These are phyloP conservation scores for Pangasius larnaudii DNA, from an alignment of 2,797 vertebrate genomes.

Conservation along the genomic window DNA sequence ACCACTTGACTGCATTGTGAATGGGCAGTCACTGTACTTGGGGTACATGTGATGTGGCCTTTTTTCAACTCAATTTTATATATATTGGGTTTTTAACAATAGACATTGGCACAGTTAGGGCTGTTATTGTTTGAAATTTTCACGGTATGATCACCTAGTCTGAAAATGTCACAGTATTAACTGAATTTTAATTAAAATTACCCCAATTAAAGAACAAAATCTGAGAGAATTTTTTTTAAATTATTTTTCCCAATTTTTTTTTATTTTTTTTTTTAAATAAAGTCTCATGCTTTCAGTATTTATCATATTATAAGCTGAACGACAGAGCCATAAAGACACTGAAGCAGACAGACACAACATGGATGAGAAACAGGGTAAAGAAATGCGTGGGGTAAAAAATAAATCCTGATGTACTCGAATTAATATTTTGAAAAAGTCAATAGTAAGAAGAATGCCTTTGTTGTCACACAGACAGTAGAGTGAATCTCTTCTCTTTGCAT, in stretches of 20 bases:
- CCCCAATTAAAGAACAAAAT: background rate
- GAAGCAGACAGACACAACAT: background rate
- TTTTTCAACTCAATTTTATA: background rate
- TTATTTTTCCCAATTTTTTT: no score
- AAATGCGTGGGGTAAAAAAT: background rate
- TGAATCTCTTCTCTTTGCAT: background rate
- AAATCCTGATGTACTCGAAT: background rate
- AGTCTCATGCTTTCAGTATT: background rate
- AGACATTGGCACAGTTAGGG: background rate
- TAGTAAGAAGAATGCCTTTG: background rate
- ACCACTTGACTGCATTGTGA: no score
- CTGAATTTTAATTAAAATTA: background rate
- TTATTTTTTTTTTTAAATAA: background rate
- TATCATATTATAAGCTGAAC: background rate
- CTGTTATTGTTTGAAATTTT: background rate
- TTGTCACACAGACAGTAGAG: background rate
- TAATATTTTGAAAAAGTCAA: background rate
- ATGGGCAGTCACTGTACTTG: background rate
- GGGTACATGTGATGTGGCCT: background rate
- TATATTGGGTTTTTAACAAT: background rate
- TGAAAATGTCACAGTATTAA: background rate
- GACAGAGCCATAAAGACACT: background rate
- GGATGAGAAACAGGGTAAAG: background rate
- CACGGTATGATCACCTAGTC: background rate
- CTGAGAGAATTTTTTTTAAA: no score